Base-by-base conservation (phyloP, 2,113 vertebrate genomes). In the Stigmatopora argus region DNA sequence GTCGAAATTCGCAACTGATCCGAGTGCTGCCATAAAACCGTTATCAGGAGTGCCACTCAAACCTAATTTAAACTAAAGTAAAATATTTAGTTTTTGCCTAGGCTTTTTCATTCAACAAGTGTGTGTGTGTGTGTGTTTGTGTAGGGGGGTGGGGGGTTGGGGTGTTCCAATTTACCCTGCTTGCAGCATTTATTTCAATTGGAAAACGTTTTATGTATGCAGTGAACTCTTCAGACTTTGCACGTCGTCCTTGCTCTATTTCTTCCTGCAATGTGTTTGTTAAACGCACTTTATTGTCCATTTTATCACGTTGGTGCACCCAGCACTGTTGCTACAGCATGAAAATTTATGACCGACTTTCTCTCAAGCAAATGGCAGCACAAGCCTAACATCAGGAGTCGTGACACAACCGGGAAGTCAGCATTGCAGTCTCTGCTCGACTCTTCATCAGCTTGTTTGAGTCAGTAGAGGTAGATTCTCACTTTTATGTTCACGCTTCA, bases 331-430 rank as follows among this genome's bases (percentile, higher is more conserved):
- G 62, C 69, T 31, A 60, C 53, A 5, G 74, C 73, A 87, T 85
- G 84, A 81, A 87, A 87, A 89, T 86, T 70, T 64, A 69, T 48
- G 68, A 63, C 72, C 66, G 49, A 80, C 79, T 78, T 79, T 77
- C 72, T 86, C 71, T 78, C 64, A 62, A 17, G 70, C 65, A 71
- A 78, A 80, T 75, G 75, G 60, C 58, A 9, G 46, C 41, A 9
- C 46, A 70, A 70, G 61, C 70, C 63, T 26, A 57, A 64, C 74
- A 77, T 72, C 56, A 4, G 62, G 67, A 57, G 66, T 64, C 34
- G 19, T 48, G 46, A 66, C 48, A 9, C 56, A 46, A 53, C 17
- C 13, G 21, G 47, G 19, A 35, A 59, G 59, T 44, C 48, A 41
- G 9, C 62, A 7, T 0, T 1, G 6, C 21, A 18, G 65, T 41